Base-by-base conservation (phyloP, 2,113 vertebrate species). In the Psittacula cyanocephala region DNA sequence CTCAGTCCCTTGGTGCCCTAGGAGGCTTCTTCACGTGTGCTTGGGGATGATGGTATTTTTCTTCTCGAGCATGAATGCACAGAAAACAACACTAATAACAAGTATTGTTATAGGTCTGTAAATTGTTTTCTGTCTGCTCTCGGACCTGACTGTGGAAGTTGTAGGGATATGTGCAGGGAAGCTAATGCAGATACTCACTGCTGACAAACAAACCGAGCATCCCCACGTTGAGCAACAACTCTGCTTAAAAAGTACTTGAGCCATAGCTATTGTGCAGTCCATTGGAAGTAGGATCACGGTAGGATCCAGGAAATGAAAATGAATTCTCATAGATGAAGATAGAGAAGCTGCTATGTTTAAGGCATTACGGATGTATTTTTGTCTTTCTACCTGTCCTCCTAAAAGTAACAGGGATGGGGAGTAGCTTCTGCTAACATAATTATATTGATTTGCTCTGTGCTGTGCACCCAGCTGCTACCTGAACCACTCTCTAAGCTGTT, bases 291-390 rank as follows among this genome's bases (percentile, higher is more conserved):
- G 49, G 37, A 37, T 91, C 88, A 69, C 47, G 84, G 80, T 41
- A 62, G 95, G 86, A 93, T 96, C 71, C 44, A 92, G 89, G 46
- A 94, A 96, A 97, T 93, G 74, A 96, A 97, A 97, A 97, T 97
- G 28, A 97, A 97, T 97, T 96, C 79, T 90, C 74, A 87, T 91
- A 96, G 96, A 94, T 83, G 70, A 94, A 96, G 64, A 39, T n/a
- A 71, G 53, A 82, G 43, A 41, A 87, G 35, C 39, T 25, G 41
- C 64, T 78, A 18, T 81, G 64, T 78, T 96, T 94, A 83, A 90
- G 60, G 49, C 27, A 78, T 88, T 88, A 60, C 55, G 47, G 43
- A 68, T 55, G 24, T 59, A 31, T 37, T 93, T 93, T 81, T 86
- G 47, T 70, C 27, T 81, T 92, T 88, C 60, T 53, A 19, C 24